Base-by-base conservation (phyloP, 1,140 invertebrate species). In the Heliconius hermathena region DNA sequence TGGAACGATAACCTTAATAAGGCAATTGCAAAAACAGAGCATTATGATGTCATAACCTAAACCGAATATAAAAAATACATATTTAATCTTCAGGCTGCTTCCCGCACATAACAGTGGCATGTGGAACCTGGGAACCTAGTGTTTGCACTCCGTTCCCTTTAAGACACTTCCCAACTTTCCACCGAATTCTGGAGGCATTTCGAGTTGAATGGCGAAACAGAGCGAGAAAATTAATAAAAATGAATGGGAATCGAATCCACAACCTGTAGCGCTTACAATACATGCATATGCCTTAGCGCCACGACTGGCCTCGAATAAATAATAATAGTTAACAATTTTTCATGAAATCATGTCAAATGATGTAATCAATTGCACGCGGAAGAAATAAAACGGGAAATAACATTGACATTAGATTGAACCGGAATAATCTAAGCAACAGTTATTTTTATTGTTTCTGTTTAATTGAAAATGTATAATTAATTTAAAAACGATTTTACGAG, bases 1-100 rank as follows among this genome's bases (percentile, higher is more conserved):
- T 77, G 26, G 20, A 29, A 72, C 57, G 81, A 84, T 82, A 84
- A 82, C 79, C 83, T 77, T 81, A 76, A 76, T 81, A 81, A 76
- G 18, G 77, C 72, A 79, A 78, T 79, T 78, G 75, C 49, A 74
- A 75, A 79, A 77, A 76, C 57, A 66, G 22, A 66, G 60, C 60
- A 13, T 16, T 29, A 26, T 66, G 60, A 66, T 66, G 60, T 66
- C 60, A 66, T 29, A 8, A 26, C 26, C 9, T 4, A 52, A 3
- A 29, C 22, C 2, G 1, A 16, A 16, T 26, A 11, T 66, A 66
- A 66, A 66, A 66, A 66, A 66, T 29, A 8, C 8, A 54, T n/a
- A 33, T 33, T 33, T 33, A 6, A 8, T 0, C 33, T 6, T 36
- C 33, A 36, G 33, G 6, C 33, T 36, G 33, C 33, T 6, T 36